phyloP scores from a whole-genome alignment of 2,797 vertebrate species.

The Molossus molossus region DNA sequence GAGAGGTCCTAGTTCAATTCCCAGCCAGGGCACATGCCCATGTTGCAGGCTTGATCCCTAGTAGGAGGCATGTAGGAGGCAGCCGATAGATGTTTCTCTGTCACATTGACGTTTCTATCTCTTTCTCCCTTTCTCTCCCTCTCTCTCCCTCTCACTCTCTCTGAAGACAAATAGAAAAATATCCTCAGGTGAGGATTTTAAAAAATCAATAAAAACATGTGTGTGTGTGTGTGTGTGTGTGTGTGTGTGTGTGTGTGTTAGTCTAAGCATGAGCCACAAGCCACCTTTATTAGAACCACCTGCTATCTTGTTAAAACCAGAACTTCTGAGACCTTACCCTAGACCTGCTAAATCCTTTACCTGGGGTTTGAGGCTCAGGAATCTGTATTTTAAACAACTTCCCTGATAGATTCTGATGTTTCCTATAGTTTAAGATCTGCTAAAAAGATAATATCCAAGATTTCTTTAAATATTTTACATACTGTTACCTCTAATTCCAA shows the following conservation, averaged over 20 bases:
- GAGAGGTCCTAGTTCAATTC: too few relatives aligned
- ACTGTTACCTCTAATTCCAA: background rate
- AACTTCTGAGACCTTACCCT: background rate
- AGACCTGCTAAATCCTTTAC: background rate
- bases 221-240: too few relatives aligned
- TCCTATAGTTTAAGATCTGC: background rate
- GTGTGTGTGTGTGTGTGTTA: background rate
- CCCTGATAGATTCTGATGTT: background rate
- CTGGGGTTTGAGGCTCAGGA: background rate
- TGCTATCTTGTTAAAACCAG: background rate
- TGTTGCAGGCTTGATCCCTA: too few relatives aligned
- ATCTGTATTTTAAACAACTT: conserved; percentile 8
- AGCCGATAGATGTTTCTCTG: too few relatives aligned
- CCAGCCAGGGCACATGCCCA: too few relatives aligned
- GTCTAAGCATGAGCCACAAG: background rate
- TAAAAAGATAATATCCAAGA: background rate
- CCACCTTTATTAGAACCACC: background rate
- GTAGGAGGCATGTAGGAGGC: too few relatives aligned
- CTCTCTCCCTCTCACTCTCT: too few relatives aligned
- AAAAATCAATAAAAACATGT: too few relatives aligned
- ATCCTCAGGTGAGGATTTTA: too few relatives aligned
- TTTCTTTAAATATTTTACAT: conserved; percentile 13
- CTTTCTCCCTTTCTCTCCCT: too few relatives aligned
- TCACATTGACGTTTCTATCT: too few relatives aligned
- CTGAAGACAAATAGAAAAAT: too few relatives aligned